Percentiles rank a stretch among this genome's conserved stretches.
Conservation (phyloP, 2,797 vertebrate genomes). For the Phrynocephalus guinanensis region DNA sequence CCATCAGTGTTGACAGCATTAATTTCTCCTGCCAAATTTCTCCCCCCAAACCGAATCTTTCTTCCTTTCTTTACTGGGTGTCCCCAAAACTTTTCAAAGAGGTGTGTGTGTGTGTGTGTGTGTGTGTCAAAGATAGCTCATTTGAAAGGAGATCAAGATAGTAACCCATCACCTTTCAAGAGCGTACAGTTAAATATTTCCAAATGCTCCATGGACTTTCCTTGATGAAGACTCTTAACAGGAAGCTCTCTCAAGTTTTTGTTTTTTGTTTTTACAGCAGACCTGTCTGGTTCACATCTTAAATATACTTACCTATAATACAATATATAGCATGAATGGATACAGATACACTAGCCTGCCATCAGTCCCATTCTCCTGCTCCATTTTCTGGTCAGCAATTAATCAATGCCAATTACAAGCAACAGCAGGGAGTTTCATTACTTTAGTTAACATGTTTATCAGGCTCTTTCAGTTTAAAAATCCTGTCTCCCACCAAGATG, state of each 20-base stretch:
- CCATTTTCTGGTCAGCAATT: conserved; percentile 48
- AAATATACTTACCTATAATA: too few species aligned
- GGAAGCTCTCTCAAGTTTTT: neutral
- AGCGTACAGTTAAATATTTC: conserved; percentile 9
- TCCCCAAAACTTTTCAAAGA: too few species aligned
- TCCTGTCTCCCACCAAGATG: conserved; percentile 5
- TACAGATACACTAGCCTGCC: conserved; percentile 13
- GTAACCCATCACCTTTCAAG: neutral
- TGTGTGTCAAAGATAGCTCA: too few species aligned
- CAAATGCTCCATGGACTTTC: neutral
- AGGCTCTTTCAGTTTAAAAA: conserved; percentile 30
- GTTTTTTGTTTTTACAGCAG: neutral
- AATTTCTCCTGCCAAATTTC: too few species aligned
- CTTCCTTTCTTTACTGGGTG: too few species aligned
- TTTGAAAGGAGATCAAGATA: too few species aligned
- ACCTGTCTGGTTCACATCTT: too few species aligned
- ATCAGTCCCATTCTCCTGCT: conserved; percentile 37
- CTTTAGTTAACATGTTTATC: conserved; percentile 39
- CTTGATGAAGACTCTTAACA: neutral
- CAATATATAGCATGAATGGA: neutral
- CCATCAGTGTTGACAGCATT: too few species aligned
- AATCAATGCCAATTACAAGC: conserved; percentile 56
- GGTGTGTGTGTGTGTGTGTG: too few species aligned
- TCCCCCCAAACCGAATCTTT: too few species aligned
- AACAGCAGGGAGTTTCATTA: conserved; percentile 44